These are phyloP conservation scores for Eulemur rufifrons DNA, from an alignment of 2,113 vertebrate genomes.

Conservation along the genomic window DNA sequence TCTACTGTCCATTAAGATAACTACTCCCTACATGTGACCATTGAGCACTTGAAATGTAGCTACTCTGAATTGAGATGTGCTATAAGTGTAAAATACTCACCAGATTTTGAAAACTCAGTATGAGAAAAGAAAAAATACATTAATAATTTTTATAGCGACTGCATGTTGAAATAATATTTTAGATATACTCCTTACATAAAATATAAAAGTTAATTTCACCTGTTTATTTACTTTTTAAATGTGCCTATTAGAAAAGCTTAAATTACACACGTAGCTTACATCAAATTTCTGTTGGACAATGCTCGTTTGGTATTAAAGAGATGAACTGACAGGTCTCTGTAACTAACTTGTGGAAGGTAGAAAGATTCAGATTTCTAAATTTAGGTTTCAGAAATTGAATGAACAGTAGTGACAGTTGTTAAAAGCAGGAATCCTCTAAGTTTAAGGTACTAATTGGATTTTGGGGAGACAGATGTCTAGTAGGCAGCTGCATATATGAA, in stretches of 20 bases:
- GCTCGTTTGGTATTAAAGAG: neutral
- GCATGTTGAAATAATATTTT: slow-evolving; percentile 13
- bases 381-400: neutral
- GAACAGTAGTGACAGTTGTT: neutral
- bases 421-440: neutral
- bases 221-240: slow-evolving; percentile 24
- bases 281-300: neutral
- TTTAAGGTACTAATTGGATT: neutral
- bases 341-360: neutral
- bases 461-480: neutral
- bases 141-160: slow-evolving; percentile 4
- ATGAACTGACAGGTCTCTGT: neutral
- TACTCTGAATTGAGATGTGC: neutral
- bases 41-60: neutral
- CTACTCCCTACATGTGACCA: neutral
- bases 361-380: neutral
- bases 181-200: neutral
- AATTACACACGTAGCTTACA: neutral
- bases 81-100: neutral
- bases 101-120: neutral
- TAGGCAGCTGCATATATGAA: neutral
- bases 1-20: neutral
- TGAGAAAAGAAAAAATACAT: neutral
- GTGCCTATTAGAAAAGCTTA: neutral
- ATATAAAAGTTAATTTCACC: neutral